A percentile compares a stretch with the other conserved stretches of the same genome.
These are phyloP conservation scores for Microcebus lehilahytsara DNA, from an alignment of 2,113 vertebrate genomes.

Conservation along the genomic window DNA sequence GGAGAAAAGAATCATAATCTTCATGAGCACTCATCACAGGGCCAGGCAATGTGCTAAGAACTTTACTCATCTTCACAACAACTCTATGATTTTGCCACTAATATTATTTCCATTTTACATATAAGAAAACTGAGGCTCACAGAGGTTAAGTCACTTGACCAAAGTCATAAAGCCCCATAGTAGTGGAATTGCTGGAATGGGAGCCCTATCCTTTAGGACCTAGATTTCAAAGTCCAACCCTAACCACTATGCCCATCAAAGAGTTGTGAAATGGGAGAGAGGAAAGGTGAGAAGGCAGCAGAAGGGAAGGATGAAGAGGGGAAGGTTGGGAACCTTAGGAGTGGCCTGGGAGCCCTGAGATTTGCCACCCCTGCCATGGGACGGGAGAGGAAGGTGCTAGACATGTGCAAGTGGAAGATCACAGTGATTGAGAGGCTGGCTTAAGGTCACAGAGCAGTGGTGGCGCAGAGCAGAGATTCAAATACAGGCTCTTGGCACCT, in stretches of 20 bases:
- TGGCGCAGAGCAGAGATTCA: not conserved
- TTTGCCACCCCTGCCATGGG: not conserved
- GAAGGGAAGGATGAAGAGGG: not conserved
- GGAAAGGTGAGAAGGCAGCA: not conserved
- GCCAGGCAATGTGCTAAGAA: not conserved
- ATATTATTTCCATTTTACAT: not conserved
- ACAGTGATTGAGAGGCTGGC: not conserved
- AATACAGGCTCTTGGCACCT: slow-evolving; percentile 31
- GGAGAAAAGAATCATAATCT: not conserved
- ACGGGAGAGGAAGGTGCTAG: not conserved
- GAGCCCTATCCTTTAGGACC: not conserved
- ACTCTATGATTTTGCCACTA: fast-evolving
- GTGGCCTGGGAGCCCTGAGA: not conserved
- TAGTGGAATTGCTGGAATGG: not conserved
- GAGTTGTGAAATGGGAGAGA: not conserved
- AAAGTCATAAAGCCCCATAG: not conserved
- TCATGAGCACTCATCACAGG: not conserved
- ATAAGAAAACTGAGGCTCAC: not conserved
- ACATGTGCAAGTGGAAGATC: not conserved
- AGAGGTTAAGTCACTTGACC: not conserved
- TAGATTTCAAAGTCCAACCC: not conserved
- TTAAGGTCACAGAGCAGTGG: not conserved
- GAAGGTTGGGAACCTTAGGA: not conserved
- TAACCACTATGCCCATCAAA: not conserved
- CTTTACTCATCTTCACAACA: not conserved